Base-by-base conservation (phyloP, 2,888 invertebrate species). In the Drosophila demipolita region DNA sequence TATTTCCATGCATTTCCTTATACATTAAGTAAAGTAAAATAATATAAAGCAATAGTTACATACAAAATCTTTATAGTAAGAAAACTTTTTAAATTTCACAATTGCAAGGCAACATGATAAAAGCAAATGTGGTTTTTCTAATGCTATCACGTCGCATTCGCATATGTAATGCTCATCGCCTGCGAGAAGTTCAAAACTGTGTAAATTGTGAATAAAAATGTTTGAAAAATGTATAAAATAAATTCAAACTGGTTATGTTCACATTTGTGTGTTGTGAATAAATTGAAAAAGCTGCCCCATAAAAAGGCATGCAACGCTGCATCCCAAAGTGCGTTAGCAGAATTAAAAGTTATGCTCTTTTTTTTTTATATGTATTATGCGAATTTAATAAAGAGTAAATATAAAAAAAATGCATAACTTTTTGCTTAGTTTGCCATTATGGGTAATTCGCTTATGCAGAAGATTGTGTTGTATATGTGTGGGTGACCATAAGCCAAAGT, bases 371-470 rank as follows among this genome's bases (percentile, higher is more conserved):
- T 73, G 49, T 61, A 52, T 32, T 60, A 65, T 65, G 58, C 35
- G 33, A 48, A 36, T 79, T 79, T 70, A 53, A 67, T 70, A 58
- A 67, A 63, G 54, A 36, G 59, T 50, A 49, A 63, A 33, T 61
- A 38, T 59, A 12, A 61, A 29, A 59, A 35, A 54, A 55, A 49
- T 29, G 29, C 15, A 45, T 49, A 65, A 58, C 62, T 75, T 83
- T 80, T 73, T 70, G 82, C 75, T 53, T 66, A 72, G 69, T 42
- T 83, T 74, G 66, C 55, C 75, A 80, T 86, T 83, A 60, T 38
- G 89, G 72, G 75, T 86, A 88, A 88, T 83, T 75, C 89, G 84
- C 66, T 78, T 75, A 82, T 80, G 74, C 59, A 49, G 36, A 70
- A 79, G 65, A 48, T 52, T 38, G 57, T 58, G 53, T 50, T 40